Evolutionary conservation across 2,888 invertebrate genomes (phyloP), one percentile per base, ranked within the genome.

Genomic region (Gryllus longicercus): DNA sequence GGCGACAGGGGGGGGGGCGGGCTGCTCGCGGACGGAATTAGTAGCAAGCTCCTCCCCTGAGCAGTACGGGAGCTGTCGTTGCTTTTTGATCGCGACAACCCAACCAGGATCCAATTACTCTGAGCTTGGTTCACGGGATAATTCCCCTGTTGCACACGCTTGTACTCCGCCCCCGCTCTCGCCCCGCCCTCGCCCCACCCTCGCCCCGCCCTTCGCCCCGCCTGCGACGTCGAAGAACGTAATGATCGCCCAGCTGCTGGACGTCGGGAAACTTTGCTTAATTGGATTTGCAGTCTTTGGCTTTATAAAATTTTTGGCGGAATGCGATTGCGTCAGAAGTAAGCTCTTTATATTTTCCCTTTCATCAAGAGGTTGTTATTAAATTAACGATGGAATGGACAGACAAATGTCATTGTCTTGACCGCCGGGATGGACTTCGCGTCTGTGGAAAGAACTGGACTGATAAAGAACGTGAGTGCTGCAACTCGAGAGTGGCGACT

Each of bases 51-150:
- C 63, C n/a, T 12, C 63, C 63, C 63, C 63, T 63, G 63, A 63
- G 63, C n/a, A 63, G 63, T 14, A n/a, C 63, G 14, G 63, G 10
- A 63, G 63, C 63, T 63, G 63, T 63, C 63, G 63, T 63, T 63
- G 63, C 63, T 63, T 63, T 63, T 63, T 63, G 63, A 63, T 63
- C 63, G 63, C 63, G 63, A 63, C 63, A 63, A 63, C 63, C 63
- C 16, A 63, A 14, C 63, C 63, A 63, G 63, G 63, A 63, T 63
- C 63, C 63, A 63, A 63, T 63, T 63, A 63, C 63, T 63, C 63
- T n/a, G n/a, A 63, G 63, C 63, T 63, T n/a, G 16, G 63, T 63
- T 14, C 63, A 63, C n/a, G 63, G 63, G 63, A 63, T 63, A 63
- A 63, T 63, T 63, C 63, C n/a, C 63, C 16, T 63, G 63, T 63